Base-by-base conservation (phyloP, 1,140 invertebrate species). In the Meteorus sp. region DNA sequence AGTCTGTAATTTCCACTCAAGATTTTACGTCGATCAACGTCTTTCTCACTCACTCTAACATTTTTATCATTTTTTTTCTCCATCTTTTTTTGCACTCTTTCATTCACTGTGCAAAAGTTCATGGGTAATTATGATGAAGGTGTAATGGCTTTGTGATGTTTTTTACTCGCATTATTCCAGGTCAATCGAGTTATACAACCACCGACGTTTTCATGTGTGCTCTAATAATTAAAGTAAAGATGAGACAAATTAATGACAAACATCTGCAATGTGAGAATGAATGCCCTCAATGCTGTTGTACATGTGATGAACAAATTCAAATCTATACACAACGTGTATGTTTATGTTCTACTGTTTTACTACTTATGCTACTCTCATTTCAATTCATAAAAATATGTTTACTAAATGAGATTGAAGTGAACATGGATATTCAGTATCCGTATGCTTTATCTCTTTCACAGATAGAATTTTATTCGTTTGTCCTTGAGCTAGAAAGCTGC, bases 401-500 rank as follows among this genome's bases (percentile, higher is more conserved):
- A n/a, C n/a, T n/a, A n/a, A n/a, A n/a, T n/a, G n/a, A 13, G 15
- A 11, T 41, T 13, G 6, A 17, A 43, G 19, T 43, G 27, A 0
- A 44, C 29, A 29, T 27, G n/a, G n/a, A 4, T 44, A 31, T 7
- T 37, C 37, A 25, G 23, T 20, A 41, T 9, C 27, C 4, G 4
- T 4, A 29, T 29, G 43, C 31, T 55, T 33, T 59, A 27, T 54
- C 27, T 45, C 19, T 37, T 53, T 33, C 9, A 7, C 35, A 59
- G 33, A 59, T 51, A 43, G 6, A 56, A 56, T 56, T 61, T 61
- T 56, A 61, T 61, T 45, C 17, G 19, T 20, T 29, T 22, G 45
- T 63, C 61, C 61, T 63, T 63, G 61, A 59, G 56, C 56, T 63
- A 63, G 51, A 63, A 63, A 63, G 53, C 39, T 8, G 8, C 39